A percentile compares a stretch with the other conserved stretches of the same genome.
These are phyloP conservation scores for Lepidostoma basale DNA, from an alignment of 1,140 invertebrate species.

Conservation along the genomic window DNA sequence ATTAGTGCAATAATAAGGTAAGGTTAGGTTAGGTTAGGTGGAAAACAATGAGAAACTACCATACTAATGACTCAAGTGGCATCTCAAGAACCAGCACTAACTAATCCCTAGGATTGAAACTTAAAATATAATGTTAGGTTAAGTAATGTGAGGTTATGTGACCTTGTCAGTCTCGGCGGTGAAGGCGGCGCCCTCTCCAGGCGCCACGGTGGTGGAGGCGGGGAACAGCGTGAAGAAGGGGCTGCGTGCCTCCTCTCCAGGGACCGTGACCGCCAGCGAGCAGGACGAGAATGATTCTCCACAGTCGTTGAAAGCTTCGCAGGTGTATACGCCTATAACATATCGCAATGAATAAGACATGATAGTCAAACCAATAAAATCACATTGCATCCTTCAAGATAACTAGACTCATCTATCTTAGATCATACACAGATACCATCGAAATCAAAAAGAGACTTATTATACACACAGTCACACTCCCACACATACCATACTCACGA, in stretches of 20 bases:
- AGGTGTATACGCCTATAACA: conserved; percentile 86
- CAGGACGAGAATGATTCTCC: conserved; percentile 93
- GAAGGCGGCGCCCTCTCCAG: conserved; percentile 82
- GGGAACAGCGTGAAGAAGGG: conserved; percentile 90
- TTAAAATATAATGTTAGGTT: background rate
- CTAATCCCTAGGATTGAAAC: no score
- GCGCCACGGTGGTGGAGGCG: conserved; percentile 80
- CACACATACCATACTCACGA: no score
- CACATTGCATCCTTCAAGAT: no score
- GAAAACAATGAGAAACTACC: no score
- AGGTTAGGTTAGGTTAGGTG: background rate
- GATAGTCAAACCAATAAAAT: background rate
- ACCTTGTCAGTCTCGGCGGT: conserved; percentile 76
- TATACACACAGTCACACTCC: no score
- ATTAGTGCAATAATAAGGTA: background rate
- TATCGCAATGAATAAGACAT: background rate
- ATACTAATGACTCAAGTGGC: no score
- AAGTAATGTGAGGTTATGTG: background rate
- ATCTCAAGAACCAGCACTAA: no score
- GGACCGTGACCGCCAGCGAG: conserved; percentile 82
- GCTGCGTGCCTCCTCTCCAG: conserved; percentile 82
- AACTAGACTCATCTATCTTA: no score
- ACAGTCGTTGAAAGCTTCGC: conserved; percentile 94
- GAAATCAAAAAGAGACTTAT: no score
- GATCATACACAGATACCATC: no score